Evolutionary conservation across 2,797 vertebrate genomes (phyloP), one percentile per base, ranked within the genome.

Genomic region (Etheostoma perlongum): DNA sequence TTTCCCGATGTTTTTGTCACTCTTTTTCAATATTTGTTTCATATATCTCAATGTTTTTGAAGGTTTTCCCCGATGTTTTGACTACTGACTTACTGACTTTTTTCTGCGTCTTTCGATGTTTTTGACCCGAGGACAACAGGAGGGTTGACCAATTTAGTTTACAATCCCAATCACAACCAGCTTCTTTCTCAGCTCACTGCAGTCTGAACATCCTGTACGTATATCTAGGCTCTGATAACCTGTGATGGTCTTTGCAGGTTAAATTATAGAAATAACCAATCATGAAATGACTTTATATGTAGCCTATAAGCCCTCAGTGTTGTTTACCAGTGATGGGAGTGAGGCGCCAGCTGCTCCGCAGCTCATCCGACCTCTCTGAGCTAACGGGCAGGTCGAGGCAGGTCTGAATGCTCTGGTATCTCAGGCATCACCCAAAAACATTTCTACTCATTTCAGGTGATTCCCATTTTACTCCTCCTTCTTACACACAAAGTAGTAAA

Each of bases 331-430:
- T 33, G 49, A n/a, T 27, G 27, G 1, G 3, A 40, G 15, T 10
- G 21, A 75, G 16, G 51, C 21, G 21, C 2, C 19, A 42, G 64
- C 48, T 27, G 65, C 72, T 76, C 5, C 23, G 49, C 70, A 67
- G 74, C 71, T 74, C 82, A 85, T 84, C 23, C 7, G 58, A 33
- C 30, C 9, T 18, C 47, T 72, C 49, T 52, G 51, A 51, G 70
- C 40, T 5, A 10, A 10, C 54, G 55, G 71, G 78, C 93, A 92
- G 74, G 93, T 76, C 18, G 19, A 63, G 84, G 72, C 93, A 83
- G 73, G 91, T 84, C 66, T 33, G 57, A 44, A 76, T 49, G 49
- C 76, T 63, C 61, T 61, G 90, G 90, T 90, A 88, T 92, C 81
- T 87, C 33, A 47, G 78, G 64, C 74, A 75, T 64, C 62, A 78